Base-by-base conservation (phyloP, 1,140 invertebrate genomes). In the Tyrophagus putrescentiae region DNA sequence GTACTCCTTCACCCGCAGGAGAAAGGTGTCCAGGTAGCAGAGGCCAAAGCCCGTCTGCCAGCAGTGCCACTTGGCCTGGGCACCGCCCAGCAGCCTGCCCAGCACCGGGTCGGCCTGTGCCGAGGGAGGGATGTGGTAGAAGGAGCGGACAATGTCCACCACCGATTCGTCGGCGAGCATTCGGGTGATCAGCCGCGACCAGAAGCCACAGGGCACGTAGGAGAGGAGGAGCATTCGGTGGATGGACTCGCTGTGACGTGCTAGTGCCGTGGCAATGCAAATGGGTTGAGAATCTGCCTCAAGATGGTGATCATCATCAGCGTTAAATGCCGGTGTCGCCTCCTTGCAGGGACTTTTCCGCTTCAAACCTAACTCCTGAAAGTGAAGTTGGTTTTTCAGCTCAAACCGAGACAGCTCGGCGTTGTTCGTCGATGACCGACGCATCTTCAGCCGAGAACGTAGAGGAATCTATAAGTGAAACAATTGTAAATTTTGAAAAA, bases 171-270 rank as follows among this genome's bases (percentile, higher is more conserved):
- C 93, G 0, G 89, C 89, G 27, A 98, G 72, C 50, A 97, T 82
- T 23, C 93, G 74, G 0, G 91, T 91, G 13, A 94, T 89, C 3
- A 98, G 76, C 9, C 94, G 75, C 0, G 93, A 87, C 95, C 94
- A 98, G 72, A 98, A 98, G 0, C 95, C 95, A 65, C 87, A 87
- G 0, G 95, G 95, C 70, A 98, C 89, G 72, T 98, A 98, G 0
- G 92, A 92, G 79, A 98, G 85, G 1, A 92, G 73, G 3, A 92
- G 72, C 28, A 92, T 72, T 7, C 89, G 73, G 63, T 64, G 45
- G 48, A 64, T 60, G 2, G 44, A 34, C 21, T 59, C 44, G 7
- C 57, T 50, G 0, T 65, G 64, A 36, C 59, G 31, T 21, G 21
- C 32, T 2, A 61, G 13, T 52, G 36, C 44, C 4, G 42, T 60